A percentile compares a stretch with the other conserved stretches of the same genome.
These are phyloP conservation scores for Heteropelma amictum DNA, from an alignment of 2,888 invertebrate genomes.

Conservation along the genomic window DNA sequence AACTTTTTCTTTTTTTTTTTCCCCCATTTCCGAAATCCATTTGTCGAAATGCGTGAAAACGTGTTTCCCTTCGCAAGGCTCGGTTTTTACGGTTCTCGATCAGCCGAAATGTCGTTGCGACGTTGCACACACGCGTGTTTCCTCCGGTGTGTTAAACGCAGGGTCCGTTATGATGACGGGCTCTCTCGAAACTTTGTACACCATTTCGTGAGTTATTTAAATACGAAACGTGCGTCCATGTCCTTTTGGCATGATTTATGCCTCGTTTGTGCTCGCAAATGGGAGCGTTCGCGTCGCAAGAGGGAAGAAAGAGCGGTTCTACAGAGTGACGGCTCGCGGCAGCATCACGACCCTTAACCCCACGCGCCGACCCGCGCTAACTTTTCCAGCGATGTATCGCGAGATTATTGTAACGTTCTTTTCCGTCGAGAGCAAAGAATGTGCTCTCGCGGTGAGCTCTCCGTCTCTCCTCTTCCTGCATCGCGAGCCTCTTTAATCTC, in stretches of 20 bases:
- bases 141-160: constrained; percentile 23
- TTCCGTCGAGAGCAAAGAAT: background rate
- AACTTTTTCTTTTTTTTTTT: no score
- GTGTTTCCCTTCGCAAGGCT: no score
- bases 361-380: constrained; percentile 29
- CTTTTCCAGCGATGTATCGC: constrained; percentile 15
- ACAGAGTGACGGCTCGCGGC: constrained; percentile 19
- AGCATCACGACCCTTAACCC: constrained; percentile 32
- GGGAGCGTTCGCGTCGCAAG: constrained; percentile 11
- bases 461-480: constrained; percentile 4
- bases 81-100: no score
- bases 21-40: no score
- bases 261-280: constrained; percentile 34
- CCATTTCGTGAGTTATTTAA: background rate
- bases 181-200: no score
- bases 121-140: no score
- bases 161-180: no score
- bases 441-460: no score
- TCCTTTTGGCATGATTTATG: constrained; percentile 27
- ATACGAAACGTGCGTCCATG: constrained; percentile 29
- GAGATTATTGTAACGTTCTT: background rate
- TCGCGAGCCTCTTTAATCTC: background rate
- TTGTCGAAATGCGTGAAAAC: no score
- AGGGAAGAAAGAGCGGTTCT: no score
- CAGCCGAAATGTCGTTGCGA: no score